Percentiles rank a stretch among this genome's conserved stretches.
These are phyloP conservation scores for Zoanthus sansibaricus DNA, from an alignment of 92 coral and sea anemone genomes.

Conservation along the genomic window DNA sequence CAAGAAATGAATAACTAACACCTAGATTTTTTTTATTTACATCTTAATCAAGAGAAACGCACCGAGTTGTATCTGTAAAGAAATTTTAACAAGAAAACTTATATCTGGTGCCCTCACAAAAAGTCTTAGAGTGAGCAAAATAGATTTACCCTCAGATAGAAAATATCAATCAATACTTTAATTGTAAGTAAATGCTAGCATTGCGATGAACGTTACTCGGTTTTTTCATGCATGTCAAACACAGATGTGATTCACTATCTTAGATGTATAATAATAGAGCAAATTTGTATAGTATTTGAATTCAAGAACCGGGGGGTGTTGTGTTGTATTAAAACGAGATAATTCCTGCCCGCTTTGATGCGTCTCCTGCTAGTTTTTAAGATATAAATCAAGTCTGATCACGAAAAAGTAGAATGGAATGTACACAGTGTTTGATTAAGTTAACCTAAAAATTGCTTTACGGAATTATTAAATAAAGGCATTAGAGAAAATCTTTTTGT, in stretches of 20 bases:
- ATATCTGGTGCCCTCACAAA: neutral
- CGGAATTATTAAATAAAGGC: neutral
- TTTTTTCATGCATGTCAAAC: neutral
- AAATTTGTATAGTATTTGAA: conserved; percentile 26
- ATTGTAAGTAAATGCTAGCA: neutral
- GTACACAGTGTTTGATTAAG: conserved; percentile 5
- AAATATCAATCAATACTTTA: neutral
- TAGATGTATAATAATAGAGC: neutral
- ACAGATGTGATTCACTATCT: neutral
- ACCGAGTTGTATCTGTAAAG: neutral
- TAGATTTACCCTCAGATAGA: neutral
- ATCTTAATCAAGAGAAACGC: neutral
- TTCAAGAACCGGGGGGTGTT: conserved; percentile 22
- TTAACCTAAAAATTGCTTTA: conserved; percentile 1
- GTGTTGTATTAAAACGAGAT: conserved; percentile 16
- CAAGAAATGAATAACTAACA: neutral
- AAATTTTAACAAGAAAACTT: neutral
- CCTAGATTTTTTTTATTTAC: neutral
- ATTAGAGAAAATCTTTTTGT: neutral
- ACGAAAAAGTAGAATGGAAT: conserved; percentile 11
- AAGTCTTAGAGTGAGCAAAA: neutral
- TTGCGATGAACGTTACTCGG: neutral
- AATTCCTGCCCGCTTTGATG: neutral
- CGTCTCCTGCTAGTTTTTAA: conserved; percentile 8
- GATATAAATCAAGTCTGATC: conserved; percentile 25